Evolutionary conservation across 1,140 invertebrate species (phyloP), one percentile per base, ranked within the genome.

Genomic region (Solen grandis): DNA sequence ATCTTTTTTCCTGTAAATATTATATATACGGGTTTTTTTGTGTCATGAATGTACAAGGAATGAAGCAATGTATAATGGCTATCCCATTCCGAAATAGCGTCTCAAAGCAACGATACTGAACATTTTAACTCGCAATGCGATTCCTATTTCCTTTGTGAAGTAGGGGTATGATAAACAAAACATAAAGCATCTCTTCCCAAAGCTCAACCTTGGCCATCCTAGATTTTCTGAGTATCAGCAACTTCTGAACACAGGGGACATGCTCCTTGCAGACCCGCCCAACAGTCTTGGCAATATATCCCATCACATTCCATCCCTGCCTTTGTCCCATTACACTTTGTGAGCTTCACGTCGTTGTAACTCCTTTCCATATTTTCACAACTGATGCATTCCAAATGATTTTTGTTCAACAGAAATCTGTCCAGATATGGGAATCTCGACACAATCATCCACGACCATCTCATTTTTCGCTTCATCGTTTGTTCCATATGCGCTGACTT

Each of bases 401-500:
- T 19, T 36, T 52, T 54, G 1, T 33, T 27, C 16, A 57, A 35
- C 31, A 79, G 19, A 46, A 22, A 59, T 60, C 25, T 79, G 10
- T 33, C 36, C 16, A 59, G 14, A 52, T 66, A 79, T 33, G 52
- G 55, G 25, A 29, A 50, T 29, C 62, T 27, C 1, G 41, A 41
- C 27, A 35, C 16, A 3, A 79, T 22, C 76, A 65, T 69, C 14
- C 54, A 69, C 5, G 66, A 69, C 14, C 69, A 16, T 10, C 66
- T 52, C 13, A 79, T 52, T 22, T 70, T 36, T 33, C 62, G 38
- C 27, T 79, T 79, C 27, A 79, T 62, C 16, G 25, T 19, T 22
- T 46, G 59, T 41, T 79, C 76, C 29, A 69, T 79, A 29, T 79
- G 66, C 5, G 36, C 4, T 41, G 76, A 79, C 41, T 62, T 79